Base-by-base conservation (phyloP, 1,140 invertebrate species). In the Caerostris extrusa region DNA sequence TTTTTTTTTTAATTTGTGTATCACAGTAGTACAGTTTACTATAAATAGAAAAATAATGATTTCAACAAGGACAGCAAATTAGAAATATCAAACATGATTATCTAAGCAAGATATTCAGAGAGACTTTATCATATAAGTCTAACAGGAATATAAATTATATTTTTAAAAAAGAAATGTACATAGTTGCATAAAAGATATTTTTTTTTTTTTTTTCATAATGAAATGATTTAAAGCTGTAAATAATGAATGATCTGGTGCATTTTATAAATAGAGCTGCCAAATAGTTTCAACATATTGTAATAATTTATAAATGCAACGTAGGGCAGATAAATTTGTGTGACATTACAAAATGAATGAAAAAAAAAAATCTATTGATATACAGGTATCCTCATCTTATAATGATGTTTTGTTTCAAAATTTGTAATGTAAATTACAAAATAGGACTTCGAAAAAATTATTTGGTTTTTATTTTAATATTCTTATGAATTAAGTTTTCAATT, bases 61-160 rank as follows among this genome's bases (percentile, higher is more conserved):
- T 77, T 50, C 53, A 50, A 12, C 50, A 77, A 77, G 71, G 71
- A 77, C 71, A 77, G 34, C 71, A 77, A 77, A 77, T 77, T 8
- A 53, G 34, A 77, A 12, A 12, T 50, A 14, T 77, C 53, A 12
- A 77, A 77, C 12, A 77, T 77, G 71, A 77, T 77, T 77, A 77
- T 77, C 71, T 50, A 77, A 77, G 71, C 71, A 77, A 53, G 10
- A 5, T 77, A 53, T 77, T 77, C 34, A 77, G 53, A 77, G 53
- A 77, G 71, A 53, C 3, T 19, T 19, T 71, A 7, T 71, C 5
- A 19, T 71, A 71, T 6, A 67, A 67, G 17, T 17, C 53, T 77
- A 77, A 77, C n/a, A 14, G 71, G 71, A 77, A 77, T 77, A 34
- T 77, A 77, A 77, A 53, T 5, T 50, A 77, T 77, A 12, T n/a